A percentile compares a stretch with the other conserved stretches of the same genome.
Conservation (phyloP, 2,113 vertebrate genomes). For the Kryptolebias marmoratus region DNA sequence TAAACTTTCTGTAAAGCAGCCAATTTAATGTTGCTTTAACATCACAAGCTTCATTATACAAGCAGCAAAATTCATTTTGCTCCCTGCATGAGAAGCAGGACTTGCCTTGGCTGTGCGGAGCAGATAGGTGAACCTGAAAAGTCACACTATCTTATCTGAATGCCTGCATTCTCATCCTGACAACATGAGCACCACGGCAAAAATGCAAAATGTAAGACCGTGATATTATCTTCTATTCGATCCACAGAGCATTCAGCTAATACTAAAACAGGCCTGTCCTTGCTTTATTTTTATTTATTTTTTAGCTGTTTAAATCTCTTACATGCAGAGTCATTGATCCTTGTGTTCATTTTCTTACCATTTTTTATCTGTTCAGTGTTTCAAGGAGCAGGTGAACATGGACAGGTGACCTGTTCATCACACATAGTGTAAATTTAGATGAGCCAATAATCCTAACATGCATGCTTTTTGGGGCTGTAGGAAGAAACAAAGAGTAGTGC, state of each 20-base stretch:
- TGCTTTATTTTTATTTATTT: too few relatives aligned
- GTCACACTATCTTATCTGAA: conserved; percentile 34
- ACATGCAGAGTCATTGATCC: too few relatives aligned
- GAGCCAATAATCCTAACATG: too few relatives aligned
- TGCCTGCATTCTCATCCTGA: conserved; percentile 19
- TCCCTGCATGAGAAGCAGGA: conserved; percentile 24
- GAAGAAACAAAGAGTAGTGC: too few relatives aligned
- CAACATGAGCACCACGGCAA: conserved; percentile 4
- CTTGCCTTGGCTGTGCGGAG: conserved; percentile 20
- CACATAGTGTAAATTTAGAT: too few relatives aligned
- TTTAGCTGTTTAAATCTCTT: too few relatives aligned
- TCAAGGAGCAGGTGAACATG: too few relatives aligned
- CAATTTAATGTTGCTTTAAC: conserved; percentile 23
- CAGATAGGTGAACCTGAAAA: conserved; percentile 34
- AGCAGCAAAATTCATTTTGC: conserved; percentile 36
- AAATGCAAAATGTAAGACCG: conserved; percentile 9
- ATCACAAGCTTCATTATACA: conserved; percentile 35
- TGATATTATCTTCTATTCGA: not conserved
- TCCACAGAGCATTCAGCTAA: not conserved
- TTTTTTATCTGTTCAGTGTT: too few relatives aligned
- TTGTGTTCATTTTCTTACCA: too few relatives aligned
- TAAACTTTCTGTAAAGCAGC: conserved; percentile 8
- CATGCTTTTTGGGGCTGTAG: too few relatives aligned
- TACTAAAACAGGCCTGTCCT: not conserved
- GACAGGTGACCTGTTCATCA: too few relatives aligned